phyloP scores from a whole-genome alignment of 2,797 vertebrate genomes.

The Microcaecilia unicolor region DNA sequence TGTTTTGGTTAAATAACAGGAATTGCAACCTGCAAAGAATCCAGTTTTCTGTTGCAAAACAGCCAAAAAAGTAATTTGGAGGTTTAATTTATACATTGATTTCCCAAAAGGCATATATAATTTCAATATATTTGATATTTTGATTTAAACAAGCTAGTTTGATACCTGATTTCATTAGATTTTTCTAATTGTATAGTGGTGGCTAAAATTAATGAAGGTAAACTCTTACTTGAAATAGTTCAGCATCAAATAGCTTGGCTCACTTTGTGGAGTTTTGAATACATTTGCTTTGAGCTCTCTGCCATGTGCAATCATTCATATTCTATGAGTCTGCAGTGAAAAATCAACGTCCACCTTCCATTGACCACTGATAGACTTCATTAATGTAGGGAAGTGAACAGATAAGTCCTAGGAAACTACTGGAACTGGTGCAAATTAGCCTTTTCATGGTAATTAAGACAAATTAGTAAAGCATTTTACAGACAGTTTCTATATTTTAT shows the following conservation, averaged over 20 bases:
- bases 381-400: constrained; percentile 24
- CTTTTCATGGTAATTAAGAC: constrained; percentile 26
- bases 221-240: too few species aligned
- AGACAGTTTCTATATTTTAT: constrained; percentile 24
- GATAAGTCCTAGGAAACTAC: constrained; percentile 15
- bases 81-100: not conserved
- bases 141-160: too few species aligned
- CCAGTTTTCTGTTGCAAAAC: too few species aligned
- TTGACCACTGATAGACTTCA: constrained; percentile 32
- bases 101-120: not conserved
- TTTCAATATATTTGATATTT: not conserved
- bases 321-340: constrained; percentile 24
- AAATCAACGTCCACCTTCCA: constrained; percentile 28
- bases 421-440: constrained; percentile 18
- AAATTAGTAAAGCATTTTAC: constrained; percentile 23
- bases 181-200: too few species aligned
- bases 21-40: too few species aligned
- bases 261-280: too few species aligned
- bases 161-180: too few species aligned
- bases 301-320: constrained; percentile 31
- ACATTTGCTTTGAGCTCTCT: constrained; percentile 20
- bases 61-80: too few species aligned
- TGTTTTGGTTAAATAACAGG: too few species aligned
- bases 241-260: too few species aligned
- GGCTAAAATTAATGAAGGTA: too few species aligned